Conservation (phyloP, 2,888 invertebrate species). For the Sesamia inferens region DNA sequence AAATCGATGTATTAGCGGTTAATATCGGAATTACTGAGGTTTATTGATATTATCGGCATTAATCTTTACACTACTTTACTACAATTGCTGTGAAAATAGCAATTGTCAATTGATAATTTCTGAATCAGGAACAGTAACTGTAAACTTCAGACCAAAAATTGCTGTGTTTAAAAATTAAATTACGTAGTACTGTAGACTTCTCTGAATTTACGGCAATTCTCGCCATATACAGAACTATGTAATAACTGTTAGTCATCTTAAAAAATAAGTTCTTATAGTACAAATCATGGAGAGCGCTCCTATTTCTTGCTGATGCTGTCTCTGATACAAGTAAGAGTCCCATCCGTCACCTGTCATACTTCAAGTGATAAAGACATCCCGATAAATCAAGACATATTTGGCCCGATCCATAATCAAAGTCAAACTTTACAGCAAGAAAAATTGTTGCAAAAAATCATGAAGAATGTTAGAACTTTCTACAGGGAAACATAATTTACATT, state of each 20-base stretch:
- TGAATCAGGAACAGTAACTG: slow-evolving; percentile 1
- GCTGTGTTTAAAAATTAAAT: slow-evolving; percentile 14
- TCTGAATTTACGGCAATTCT: slow-evolving; percentile 31
- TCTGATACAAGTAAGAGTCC: slow-evolving; percentile 42
- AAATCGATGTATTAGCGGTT: slow-evolving; percentile 42
- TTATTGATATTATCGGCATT: slow-evolving; percentile 50
- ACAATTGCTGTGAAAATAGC: slow-evolving; percentile 20
- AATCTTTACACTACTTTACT: slow-evolving; percentile 27
- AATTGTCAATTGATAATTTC: not conserved
- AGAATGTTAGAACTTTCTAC: slow-evolving; percentile 40
- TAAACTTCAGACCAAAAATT: not conserved
- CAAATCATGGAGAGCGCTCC: slow-evolving; percentile 42
- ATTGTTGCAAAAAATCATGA: slow-evolving; percentile 32
- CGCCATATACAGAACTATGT: slow-evolving; percentile 11
- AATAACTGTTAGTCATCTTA: slow-evolving; percentile 32
- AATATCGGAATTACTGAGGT: slow-evolving; percentile 23
- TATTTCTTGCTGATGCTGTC: slow-evolving; percentile 42
- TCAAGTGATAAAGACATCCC: slow-evolving; percentile 56
- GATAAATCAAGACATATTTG: slow-evolving; percentile 64
- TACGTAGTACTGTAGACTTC: slow-evolving; percentile 35
- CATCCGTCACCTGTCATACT: slow-evolving; percentile 59
- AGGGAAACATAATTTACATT: slow-evolving; percentile 14
- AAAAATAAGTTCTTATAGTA: slow-evolving; percentile 58
- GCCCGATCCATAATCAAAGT: slow-evolving; percentile 51
- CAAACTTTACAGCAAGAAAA: slow-evolving; percentile 34